These are phyloP conservation scores for Antechinus flavipes DNA, from an alignment of 2,113 vertebrate genomes.

Conservation along the genomic window DNA sequence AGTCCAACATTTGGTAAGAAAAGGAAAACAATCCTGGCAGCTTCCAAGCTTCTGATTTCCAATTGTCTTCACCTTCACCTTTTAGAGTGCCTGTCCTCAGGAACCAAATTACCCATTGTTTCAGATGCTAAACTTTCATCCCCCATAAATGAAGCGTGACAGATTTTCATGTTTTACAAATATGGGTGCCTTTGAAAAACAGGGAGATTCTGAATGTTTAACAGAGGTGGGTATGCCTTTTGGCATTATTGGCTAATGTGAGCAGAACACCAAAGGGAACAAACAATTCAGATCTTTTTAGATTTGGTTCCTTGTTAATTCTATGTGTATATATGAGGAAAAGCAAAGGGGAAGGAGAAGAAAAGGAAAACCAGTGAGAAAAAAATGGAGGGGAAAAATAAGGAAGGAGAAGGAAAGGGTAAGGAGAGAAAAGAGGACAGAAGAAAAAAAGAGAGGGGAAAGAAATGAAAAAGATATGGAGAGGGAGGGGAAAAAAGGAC, in stretches of 20 bases:
- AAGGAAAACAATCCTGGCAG: slow-evolving; percentile 73
- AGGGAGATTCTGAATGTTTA: background rate
- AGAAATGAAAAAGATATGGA: background rate
- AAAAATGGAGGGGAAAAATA: background rate
- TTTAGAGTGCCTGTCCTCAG: slow-evolving; percentile 80
- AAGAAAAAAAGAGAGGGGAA: background rate
- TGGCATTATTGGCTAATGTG: background rate
- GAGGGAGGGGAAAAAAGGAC: too few species aligned
- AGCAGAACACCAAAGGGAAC: background rate
- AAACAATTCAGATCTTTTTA: background rate
- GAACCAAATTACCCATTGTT: slow-evolving; percentile 83
- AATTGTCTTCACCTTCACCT: slow-evolving; percentile 78
- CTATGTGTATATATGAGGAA: background rate
- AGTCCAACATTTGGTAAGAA: slow-evolving; percentile 32
- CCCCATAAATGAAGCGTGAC: slow-evolving; percentile 83
- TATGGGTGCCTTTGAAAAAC: slow-evolving; percentile 65
- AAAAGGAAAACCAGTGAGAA: background rate
- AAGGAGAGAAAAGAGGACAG: background rate
- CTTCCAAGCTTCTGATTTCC: slow-evolving; percentile 73
- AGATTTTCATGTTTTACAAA: slow-evolving; percentile 81
- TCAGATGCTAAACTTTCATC: slow-evolving; percentile 83
- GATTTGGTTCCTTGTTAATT: background rate
- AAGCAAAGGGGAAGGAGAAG: background rate
- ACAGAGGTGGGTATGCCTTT: background rate
- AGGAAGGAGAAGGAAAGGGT: background rate